Conservation (phyloP, 2,797 vertebrate species). For the Dendrocincla tyrannina region DNA sequence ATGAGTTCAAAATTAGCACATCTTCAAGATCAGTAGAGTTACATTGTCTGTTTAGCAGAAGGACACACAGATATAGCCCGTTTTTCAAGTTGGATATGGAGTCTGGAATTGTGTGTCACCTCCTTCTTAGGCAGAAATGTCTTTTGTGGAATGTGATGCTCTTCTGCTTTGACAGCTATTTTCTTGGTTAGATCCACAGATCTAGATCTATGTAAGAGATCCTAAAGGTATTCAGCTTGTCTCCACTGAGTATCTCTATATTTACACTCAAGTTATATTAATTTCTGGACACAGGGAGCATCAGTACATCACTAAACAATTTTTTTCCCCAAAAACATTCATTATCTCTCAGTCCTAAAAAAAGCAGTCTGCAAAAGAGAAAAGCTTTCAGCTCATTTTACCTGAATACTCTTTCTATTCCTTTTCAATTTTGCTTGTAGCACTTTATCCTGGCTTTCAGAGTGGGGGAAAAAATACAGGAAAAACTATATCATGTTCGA, state of each 20-base stretch:
- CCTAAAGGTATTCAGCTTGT: neutral
- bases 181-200: neutral
- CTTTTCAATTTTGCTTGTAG: neutral
- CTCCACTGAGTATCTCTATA: neutral
- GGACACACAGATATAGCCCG: accelerated
- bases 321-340: neutral
- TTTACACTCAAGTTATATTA: neutral
- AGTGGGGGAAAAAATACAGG: neutral
- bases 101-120: neutral
- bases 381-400: neutral
- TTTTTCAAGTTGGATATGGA: neutral
- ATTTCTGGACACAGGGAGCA: neutral
- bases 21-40: neutral
- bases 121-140: neutral
- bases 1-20: accelerated
- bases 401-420: neutral
- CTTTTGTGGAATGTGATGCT: neutral
- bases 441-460: neutral
- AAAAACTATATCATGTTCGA: neutral
- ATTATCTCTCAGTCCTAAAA: neutral
- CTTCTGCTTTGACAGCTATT: neutral
- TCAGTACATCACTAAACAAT: neutral
- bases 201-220: neutral
- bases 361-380: neutral
- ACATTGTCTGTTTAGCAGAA: neutral